Evolutionary conservation across 2,113 vertebrate genomes (phyloP), one percentile per base, ranked within the genome.

Genomic region (Agelaius tricolor): DNA sequence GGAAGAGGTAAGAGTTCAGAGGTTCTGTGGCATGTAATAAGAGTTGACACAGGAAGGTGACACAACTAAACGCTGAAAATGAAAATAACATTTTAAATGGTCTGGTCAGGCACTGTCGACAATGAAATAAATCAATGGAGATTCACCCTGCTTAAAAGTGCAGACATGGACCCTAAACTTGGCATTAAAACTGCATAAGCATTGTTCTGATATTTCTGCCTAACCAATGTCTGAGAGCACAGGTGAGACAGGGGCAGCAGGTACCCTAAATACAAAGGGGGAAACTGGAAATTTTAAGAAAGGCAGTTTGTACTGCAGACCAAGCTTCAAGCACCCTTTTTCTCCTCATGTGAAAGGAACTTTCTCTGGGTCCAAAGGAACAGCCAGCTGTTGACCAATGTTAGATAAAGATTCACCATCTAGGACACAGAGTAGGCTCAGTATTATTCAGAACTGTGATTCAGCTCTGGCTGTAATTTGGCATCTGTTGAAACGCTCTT

Each of bases 101-200:
- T 69, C 61, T 83, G 28, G 39, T 13, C 31, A 49, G 20, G 30
- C 28, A 31, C 41, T 82, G 35, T 18, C 9, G 16, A 59, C 54
- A 78, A 6, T 26, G 30, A 71, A 51, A 19, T 31, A 78, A 62
- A 68, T 28, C 23, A 49, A 27, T 18, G 52, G 30, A 79, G 28
- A 49, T 71, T 51, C 41, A 52, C 2, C 5, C 24, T 35, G 46
- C 41, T 71, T 59, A 23, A 27, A 13, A 79, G 27, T 21, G 23
- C 39, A 78, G 47, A 26, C 0, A 0, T 1, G 4, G 58, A 43
- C 30, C 10, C 22, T 41, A 58, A 71, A 59, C 24, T 17, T 59
- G 66, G 24, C 61, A 75, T 87, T 92, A 47, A 65, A 89, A 68
- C 26, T 7, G 6, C 1, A 2, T 46, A 46, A 63, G 10, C 19